Evolutionary conservation across 2,797 vertebrate genomes (phyloP), one percentile per base, ranked within the genome.

Genomic region (Gymnothorax reevesii): DNA sequence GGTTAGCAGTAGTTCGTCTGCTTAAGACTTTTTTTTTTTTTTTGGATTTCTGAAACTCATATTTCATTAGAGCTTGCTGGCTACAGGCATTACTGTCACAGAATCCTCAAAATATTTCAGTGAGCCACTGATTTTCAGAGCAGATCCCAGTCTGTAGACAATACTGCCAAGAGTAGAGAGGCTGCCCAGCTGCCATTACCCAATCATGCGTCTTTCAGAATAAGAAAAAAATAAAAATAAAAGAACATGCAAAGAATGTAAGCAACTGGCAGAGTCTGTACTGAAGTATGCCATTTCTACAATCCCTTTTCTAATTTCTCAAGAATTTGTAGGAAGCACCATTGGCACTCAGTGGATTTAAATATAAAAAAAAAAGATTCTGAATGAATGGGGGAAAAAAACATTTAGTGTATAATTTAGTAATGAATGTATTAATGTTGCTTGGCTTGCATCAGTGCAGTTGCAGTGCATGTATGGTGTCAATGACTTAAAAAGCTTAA

Each of bases 61-160:
- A 80, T 80, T 20, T 5, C 77, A 80, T 80, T 79, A 79, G 42
- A 55, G 77, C 52, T 80, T 77, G 73, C 42, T 8, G 73, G 73
- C 73, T 77, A 77, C 33, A 49, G 33, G 73, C 73, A 77, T 77
- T 77, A 77, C 73, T 77, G 73, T 17, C 42, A 20, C 33, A 20
- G 42, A 33, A 42, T 49, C 42, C 52, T 77, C 33, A 17, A 42
- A 52, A 77, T 49, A 42, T 33, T 42, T 77, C 20, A 4, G 33
- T 77, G 73, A 77, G 73, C 33, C 33, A 49, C 73, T 17, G 42
- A 52, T 49, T 77, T 77, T 77, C 73, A 77, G 33, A 12, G 20
- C 42, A 42, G 73, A 77, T 77, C 33, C 73, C 42, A 42, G 33
- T 42, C 73, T 49, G 73, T 77, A 42, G 73, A 73, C 25, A 77